A percentile compares a stretch with the other conserved stretches of the same genome.
Conservation (phyloP, 1,140 invertebrate species). For the Dendroctonus ponderosae region DNA sequence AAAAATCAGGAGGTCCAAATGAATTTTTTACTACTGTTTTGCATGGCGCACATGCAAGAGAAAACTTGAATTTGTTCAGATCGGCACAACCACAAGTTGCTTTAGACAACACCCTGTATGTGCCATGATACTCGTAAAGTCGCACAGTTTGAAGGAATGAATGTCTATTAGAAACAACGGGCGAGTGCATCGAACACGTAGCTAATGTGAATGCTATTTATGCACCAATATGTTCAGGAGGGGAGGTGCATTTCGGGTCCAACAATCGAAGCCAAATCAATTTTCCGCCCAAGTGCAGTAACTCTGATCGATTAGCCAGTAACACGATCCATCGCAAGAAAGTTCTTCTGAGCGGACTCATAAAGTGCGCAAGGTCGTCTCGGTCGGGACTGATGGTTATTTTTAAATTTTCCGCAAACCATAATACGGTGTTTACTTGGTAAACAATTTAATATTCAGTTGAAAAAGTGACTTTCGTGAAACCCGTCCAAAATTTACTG, state of each 20-base stretch:
- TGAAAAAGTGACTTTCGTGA: conserved; percentile 30
- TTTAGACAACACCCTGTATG: no score
- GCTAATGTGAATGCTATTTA: conserved; percentile 17
- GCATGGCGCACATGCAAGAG: no score
- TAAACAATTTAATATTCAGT: conserved; percentile 32
- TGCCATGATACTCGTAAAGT: no score
- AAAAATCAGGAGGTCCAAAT: no score
- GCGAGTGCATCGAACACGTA: conserved; percentile 6
- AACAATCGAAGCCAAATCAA: conserved; percentile 31
- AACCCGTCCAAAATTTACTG: conserved; percentile 11
- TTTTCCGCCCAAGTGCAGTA: not conserved
- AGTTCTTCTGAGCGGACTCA: no score
- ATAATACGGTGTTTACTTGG: conserved; percentile 16
- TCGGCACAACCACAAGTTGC: no score
- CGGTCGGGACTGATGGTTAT: conserved; percentile 21
- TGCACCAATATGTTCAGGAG: conserved; percentile 29
- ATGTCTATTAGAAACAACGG: not conserved
- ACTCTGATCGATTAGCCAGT: no score
- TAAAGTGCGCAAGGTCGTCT: conserved; percentile 5
- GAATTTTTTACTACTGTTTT: no score
- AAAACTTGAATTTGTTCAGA: no score
- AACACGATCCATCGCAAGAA: no score
- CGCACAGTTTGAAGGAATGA: not conserved
- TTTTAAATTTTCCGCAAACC: conserved; percentile 28
- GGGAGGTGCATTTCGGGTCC: conserved; percentile 11